phyloP scores from a whole-genome alignment of 2,113 vertebrate genomes.

The Isurus oxyrinchus region DNA sequence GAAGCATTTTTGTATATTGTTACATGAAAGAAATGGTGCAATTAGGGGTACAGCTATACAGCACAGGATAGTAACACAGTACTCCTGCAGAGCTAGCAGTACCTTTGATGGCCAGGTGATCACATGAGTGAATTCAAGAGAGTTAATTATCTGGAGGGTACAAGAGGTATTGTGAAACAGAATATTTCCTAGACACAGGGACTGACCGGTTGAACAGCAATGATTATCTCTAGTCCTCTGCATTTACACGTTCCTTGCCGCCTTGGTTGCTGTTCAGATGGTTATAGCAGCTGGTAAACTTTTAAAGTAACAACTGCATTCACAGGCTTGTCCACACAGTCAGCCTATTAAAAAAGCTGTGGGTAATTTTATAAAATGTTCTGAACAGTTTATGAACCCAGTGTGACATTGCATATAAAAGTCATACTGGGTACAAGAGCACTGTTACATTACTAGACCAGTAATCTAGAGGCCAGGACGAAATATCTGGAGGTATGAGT shows the following conservation, averaged over 20 bases:
- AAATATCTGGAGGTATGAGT: too few relatives aligned
- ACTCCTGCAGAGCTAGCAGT: background rate
- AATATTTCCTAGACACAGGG: background rate
- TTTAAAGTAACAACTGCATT: background rate
- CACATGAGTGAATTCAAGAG: background rate
- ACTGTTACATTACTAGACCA: too few relatives aligned
- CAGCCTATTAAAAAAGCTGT: background rate
- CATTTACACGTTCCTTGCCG: background rate
- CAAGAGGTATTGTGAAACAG: background rate
- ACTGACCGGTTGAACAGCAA: background rate
- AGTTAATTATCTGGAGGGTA: background rate
- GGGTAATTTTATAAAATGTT: background rate
- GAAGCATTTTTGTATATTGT: background rate
- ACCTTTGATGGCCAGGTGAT: background rate
- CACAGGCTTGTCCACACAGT: background rate
- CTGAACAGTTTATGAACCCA: background rate
- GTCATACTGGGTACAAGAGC: too few relatives aligned
- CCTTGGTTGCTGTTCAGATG: background rate
- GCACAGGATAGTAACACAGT: background rate
- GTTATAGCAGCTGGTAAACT: background rate
- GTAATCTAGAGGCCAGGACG: too few relatives aligned
- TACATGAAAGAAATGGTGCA: background rate
- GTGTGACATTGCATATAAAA: background rate
- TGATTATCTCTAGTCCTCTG: background rate
- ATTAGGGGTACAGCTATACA: background rate